Percentiles rank a stretch among this genome's conserved stretches.
Evolutionary conservation across 2,113 vertebrate species (phyloP).

Genomic region (Alethe castanea): DNA sequence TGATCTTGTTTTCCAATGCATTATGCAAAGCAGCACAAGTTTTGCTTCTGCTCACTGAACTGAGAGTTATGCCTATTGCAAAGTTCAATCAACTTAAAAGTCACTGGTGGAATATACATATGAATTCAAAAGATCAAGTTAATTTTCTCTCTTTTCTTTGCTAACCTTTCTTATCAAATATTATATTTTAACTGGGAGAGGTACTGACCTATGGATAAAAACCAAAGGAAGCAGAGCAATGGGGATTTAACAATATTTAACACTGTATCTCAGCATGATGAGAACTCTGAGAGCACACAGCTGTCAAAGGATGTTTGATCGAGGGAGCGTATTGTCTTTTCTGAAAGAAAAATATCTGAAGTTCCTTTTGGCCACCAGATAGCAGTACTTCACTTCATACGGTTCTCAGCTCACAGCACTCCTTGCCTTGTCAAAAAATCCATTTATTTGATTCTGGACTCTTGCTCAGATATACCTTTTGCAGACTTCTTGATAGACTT

Average conservation of each 20-base stretch:
- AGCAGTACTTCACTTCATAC: conserved; percentile 68
- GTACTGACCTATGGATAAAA: not conserved
- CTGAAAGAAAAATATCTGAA: not conserved
- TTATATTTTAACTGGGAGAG: not conserved
- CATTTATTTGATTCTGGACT: not conserved
- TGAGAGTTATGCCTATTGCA: not conserved
- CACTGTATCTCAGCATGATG: not conserved
- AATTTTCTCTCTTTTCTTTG: not conserved
- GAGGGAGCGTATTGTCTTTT: not conserved
- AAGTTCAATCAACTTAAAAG: not conserved
- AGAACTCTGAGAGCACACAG: not conserved
- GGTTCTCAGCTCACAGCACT: not conserved
- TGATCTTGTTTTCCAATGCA: not conserved
- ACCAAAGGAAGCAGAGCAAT: not conserved
- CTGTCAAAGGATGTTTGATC: not conserved
- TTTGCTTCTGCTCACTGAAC: not conserved
- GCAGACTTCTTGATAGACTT: not conserved
- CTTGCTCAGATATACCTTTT: not conserved
- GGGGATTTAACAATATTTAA: not conserved
- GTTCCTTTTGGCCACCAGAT: conserved; percentile 66
- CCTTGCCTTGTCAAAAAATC: not conserved
- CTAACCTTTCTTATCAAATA: not conserved
- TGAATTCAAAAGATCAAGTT: not conserved
- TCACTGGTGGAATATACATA: not conserved
- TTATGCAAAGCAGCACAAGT: not conserved